Conservation (phyloP, 2,888 invertebrate species). For the Troides oblongomaculatus region DNA sequence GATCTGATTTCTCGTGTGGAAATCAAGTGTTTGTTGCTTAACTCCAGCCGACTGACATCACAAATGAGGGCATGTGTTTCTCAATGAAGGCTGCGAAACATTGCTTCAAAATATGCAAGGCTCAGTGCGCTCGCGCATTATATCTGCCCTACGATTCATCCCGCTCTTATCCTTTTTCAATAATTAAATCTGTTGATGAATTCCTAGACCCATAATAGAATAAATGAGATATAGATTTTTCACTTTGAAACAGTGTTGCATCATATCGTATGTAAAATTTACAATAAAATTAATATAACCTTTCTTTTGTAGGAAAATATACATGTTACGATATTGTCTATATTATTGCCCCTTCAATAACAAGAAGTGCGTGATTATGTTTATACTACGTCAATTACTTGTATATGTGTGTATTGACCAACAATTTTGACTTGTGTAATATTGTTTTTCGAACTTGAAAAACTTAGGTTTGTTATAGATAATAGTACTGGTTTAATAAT, state of each 20-base stretch:
- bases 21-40: slow-evolving; percentile 74
- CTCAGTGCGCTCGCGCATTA: slow-evolving; percentile 56
- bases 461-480: slow-evolving; percentile 25
- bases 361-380: no score
- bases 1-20: slow-evolving; percentile 69
- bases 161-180: slow-evolving; percentile 5
- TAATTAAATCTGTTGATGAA: not conserved
- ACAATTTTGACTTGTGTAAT: no score
- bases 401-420: no score
- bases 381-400: no score
- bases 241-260: no score
- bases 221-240: no score
- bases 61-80: slow-evolving; percentile 76
- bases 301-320: no score
- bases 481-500: slow-evolving; percentile 23
- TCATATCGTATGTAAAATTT: no score
- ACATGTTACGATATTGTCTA: no score
- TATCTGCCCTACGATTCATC: slow-evolving; percentile 39
- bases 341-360: no score
- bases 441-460: slow-evolving; percentile 13
- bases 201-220: not conserved
- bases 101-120: slow-evolving; percentile 76
- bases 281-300: no score
- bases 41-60: slow-evolving; percentile 67
- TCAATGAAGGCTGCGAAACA: slow-evolving; percentile 76